Conservation (phyloP, 2,888 invertebrate species). For the Empis livida region DNA sequence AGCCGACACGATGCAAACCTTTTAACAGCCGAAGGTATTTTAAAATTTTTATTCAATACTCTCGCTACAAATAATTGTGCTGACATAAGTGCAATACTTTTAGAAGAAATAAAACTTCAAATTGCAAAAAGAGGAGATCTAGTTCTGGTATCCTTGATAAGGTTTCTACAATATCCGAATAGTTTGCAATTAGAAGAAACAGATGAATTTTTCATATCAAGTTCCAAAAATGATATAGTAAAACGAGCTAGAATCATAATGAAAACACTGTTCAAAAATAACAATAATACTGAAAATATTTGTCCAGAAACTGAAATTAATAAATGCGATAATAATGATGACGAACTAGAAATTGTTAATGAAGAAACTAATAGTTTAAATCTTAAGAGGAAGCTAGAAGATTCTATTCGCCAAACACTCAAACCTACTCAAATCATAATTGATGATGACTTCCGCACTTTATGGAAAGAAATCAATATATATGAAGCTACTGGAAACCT, state of each 20-base stretch:
- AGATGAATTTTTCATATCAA: not conserved
- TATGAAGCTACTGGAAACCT: not conserved
- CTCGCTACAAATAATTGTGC: not conserved
- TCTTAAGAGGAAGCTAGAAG: not conserved
- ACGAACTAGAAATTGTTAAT: not conserved
- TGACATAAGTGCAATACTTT: not conserved
- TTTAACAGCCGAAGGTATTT: conserved; percentile 3
- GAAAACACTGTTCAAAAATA: not conserved
- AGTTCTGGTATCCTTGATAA: not conserved
- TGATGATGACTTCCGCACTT: not conserved
- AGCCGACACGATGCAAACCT: not conserved
- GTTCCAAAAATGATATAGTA: not conserved
- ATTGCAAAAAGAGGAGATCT: not conserved
- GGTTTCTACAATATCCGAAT: not conserved
- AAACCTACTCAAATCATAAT: not conserved
- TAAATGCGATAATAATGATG: not conserved
- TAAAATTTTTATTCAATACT: conserved; percentile 3
- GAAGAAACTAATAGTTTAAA: not conserved
- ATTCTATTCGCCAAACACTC: not conserved
- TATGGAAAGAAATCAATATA: not conserved
- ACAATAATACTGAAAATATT: not conserved
- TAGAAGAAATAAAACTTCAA: not conserved
- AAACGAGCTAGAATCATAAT: not conserved
- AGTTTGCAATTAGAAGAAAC: not conserved
- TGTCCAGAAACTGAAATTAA: not conserved